Base-by-base conservation (phyloP, 2,113 vertebrate species). In the Lota lota region DNA sequence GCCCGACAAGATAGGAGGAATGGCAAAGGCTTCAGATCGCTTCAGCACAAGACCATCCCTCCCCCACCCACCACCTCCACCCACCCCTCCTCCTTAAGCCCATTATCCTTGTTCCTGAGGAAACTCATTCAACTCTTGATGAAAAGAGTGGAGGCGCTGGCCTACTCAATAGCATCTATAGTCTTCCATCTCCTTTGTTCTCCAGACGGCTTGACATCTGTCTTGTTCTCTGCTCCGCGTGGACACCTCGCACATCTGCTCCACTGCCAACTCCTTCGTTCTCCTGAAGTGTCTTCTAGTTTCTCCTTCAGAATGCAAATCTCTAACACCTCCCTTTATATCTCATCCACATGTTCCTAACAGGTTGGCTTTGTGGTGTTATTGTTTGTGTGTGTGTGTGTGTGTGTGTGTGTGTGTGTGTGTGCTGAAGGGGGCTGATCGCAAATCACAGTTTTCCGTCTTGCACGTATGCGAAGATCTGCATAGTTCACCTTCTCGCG, bases 121-220 rank as follows among this genome's bases (percentile, higher is more conserved):
- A 68, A 69, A 28, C 14, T 47, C 62, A 61, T 22, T 77, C 22
- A 68, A 24, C 60, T 24, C 18, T 50, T 36, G 67, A 54, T 16
- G 22, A 58, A 63, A 40, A 66, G 22, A 80, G 17, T 18, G 47
- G 16, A 8, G 40, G 40, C 40, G 40, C 40, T 16, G 47, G 14
- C 21, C 17, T 16, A 64, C 66, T 71, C 76, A 79, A 82, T 80
- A 70, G 73, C 24, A 61, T 68, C 61, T 33, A 14, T 36, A 57
- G 58, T 20, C 63, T 11, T 61, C 57, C 66, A 70, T 56, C 69
- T 19, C 47, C n/a, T 65, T 85, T 88, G 72, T 79, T 40, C 61
- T 69, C n/a, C 63, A 28, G 66, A 66, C 36, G 71, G 56, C 36
- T 69, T 68, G 79, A 85, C 83, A 85, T 79, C 78, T 87, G 80